Evolutionary conservation across 2,797 vertebrate genomes (phyloP).

Genomic region (Hoplostethus atlanticus): DNA sequence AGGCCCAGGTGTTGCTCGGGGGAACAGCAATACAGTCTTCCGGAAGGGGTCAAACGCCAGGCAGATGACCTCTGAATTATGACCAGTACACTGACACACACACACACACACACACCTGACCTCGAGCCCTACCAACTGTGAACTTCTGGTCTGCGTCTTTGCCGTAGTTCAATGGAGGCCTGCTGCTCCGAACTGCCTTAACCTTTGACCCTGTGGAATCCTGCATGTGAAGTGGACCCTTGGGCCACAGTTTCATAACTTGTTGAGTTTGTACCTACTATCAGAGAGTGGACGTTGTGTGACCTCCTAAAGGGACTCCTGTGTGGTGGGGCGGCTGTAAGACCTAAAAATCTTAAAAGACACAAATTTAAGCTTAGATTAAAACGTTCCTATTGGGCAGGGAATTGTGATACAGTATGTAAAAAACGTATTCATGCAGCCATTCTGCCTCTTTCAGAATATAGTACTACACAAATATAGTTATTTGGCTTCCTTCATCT

Average conservation of each 20-base stretch:
- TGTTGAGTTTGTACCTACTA: conserved; percentile 51
- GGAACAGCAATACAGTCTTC: conserved; percentile 36
- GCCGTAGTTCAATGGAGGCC: conserved; percentile 36
- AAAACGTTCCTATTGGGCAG: background rate
- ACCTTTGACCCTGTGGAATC: conserved; percentile 69
- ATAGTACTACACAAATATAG: background rate
- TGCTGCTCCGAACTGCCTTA: conserved; percentile 63
- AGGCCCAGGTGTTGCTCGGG: conserved; percentile 54
- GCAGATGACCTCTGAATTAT: conserved; percentile 58
- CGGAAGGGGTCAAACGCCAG: conserved; percentile 65
- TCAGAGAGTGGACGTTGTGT: background rate
- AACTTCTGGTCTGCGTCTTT: conserved; percentile 52
- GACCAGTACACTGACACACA: conserved; percentile 36
- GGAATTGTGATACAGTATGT: background rate
- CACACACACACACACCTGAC: conserved; percentile 50
- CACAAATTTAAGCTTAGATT: background rate
- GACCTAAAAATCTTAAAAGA: background rate
- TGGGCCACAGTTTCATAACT: conserved; percentile 29
- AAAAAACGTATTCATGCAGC: background rate
- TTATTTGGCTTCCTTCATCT: background rate
- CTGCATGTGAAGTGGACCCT: conserved; percentile 36
- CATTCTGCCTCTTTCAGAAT: background rate
- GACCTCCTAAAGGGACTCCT: background rate
- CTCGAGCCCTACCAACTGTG: conserved; percentile 50
- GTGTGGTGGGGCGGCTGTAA: background rate